Conservation (phyloP, 64 coral and sea anemone genomes). For the Trachythela sp. region DNA sequence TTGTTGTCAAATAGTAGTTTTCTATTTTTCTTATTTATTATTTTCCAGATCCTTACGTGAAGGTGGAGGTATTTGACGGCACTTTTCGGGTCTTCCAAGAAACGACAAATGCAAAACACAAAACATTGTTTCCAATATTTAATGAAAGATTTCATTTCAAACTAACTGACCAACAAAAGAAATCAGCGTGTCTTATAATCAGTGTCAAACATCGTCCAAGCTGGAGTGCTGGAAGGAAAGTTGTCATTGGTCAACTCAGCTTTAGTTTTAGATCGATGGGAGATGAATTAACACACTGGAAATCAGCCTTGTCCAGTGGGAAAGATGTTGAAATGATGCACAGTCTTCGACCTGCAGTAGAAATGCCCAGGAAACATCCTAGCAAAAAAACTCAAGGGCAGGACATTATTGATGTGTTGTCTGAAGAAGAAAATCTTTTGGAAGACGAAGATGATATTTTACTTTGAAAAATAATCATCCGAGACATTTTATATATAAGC, state of each 20-base stretch:
- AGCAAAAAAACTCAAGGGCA: neutral
- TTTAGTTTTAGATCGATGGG: slow-evolving; percentile 17
- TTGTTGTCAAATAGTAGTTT: too few relatives aligned
- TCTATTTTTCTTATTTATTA: neutral
- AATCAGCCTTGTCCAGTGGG: neutral
- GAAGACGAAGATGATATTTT: slow-evolving; percentile 4
- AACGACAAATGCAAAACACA: neutral
- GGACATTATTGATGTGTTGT: neutral
- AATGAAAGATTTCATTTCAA: slow-evolving; percentile 21
- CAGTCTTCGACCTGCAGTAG: neutral
- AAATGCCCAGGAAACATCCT: neutral
- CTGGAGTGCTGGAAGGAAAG: neutral
- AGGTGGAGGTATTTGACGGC: neutral
- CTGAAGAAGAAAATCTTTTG: slow-evolving; percentile 5
- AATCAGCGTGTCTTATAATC: neutral
- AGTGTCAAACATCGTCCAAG: slow-evolving; percentile 5
- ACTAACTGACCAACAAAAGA: neutral
- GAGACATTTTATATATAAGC: too few relatives aligned
- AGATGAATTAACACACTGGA: neutral
- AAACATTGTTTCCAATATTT: slow-evolving; percentile 11
- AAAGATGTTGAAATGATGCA: slow-evolving; percentile 19
- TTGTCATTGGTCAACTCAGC: slow-evolving; percentile 14
- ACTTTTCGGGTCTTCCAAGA: neutral
- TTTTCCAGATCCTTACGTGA: slow-evolving; percentile 2
- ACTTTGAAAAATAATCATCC: neutral